Percentiles rank a stretch among this genome's conserved stretches.
These are phyloP conservation scores for Aphelinus atriplicis DNA, from an alignment of 1,140 invertebrate species.

Conservation along the genomic window DNA sequence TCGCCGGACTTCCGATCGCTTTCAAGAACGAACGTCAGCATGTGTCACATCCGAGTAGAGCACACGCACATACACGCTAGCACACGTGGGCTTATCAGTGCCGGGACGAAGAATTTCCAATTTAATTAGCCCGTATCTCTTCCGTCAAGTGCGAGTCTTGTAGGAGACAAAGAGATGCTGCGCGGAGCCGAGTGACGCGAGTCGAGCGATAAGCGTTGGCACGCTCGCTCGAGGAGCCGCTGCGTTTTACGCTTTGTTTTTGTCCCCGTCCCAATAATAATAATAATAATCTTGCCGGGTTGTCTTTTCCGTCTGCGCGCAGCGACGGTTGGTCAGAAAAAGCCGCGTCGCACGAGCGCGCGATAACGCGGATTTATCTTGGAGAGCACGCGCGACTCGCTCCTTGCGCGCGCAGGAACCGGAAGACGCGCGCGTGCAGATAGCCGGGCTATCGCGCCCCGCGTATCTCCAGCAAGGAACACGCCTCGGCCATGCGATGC, in stretches of 20 bases:
- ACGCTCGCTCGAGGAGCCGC: too few species aligned
- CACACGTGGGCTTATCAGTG: too few species aligned
- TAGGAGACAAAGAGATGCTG: constrained; percentile 33
- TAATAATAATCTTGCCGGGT: constrained; percentile 29
- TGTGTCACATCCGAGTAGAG: too few species aligned
- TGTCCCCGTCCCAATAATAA: too few species aligned
- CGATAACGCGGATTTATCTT: constrained; percentile 31
- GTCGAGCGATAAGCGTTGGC: too few species aligned
- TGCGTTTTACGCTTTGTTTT: constrained; percentile 3
- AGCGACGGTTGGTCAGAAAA: constrained; percentile 5
- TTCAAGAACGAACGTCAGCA: too few species aligned
- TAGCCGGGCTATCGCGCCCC: constrained; percentile 9
- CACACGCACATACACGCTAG: too few species aligned
- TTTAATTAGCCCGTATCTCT: not conserved
- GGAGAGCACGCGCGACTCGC: constrained; percentile 4
- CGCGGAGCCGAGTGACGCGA: not conserved
- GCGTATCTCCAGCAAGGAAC: constrained; percentile 26
- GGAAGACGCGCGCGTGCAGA: constrained; percentile 28
- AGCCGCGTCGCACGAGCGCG: not conserved
- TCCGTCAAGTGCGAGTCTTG: constrained; percentile 15
- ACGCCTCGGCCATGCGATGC: too few species aligned
- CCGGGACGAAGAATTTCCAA: too few species aligned
- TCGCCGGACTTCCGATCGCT: too few species aligned
- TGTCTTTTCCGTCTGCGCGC: constrained; percentile 33
- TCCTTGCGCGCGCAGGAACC: constrained; percentile 24